These are phyloP conservation scores for Germaria angustata DNA, from an alignment of 2,888 invertebrate species.

Conservation along the genomic window DNA sequence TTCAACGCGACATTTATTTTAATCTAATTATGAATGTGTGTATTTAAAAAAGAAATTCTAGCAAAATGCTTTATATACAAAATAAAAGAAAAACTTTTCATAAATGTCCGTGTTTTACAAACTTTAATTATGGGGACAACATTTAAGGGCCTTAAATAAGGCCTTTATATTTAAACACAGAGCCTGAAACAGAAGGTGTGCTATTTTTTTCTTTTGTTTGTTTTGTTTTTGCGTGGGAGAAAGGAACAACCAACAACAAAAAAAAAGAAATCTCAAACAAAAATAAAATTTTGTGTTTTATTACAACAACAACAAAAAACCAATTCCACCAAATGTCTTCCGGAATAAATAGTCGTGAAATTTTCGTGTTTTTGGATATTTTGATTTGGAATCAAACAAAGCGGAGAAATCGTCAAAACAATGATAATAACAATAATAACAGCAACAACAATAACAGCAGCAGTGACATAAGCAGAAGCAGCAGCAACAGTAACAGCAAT, in stretches of 20 bases:
- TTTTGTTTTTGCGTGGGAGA: conserved; percentile 35
- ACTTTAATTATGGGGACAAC: conserved; percentile 33
- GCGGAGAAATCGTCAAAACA: conserved; percentile 78
- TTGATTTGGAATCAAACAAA: conserved; percentile 78
- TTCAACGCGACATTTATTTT: conserved; percentile 8
- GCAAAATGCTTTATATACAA: conserved; percentile 39
- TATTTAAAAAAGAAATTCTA: neutral
- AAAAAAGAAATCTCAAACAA: conserved; percentile 24
- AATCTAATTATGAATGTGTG: neutral
- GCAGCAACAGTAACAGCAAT: conserved; percentile 26
- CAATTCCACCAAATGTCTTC: conserved; percentile 78
- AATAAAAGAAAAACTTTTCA: conserved; percentile 41
- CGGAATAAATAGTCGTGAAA: conserved; percentile 79
- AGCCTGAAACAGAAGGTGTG: neutral
- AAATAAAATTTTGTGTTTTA: conserved; percentile 36
- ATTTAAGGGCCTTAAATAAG: conserved; percentile 38
- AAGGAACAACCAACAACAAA: conserved; percentile 9
- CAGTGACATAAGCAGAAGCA: conserved; percentile 14
- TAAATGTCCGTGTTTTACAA: neutral
- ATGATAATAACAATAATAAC: conserved; percentile 69
- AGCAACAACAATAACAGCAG: conserved; percentile 44
- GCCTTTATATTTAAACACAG: conserved; percentile 10
- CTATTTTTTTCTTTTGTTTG: conserved; percentile 16
- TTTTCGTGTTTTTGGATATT: conserved; percentile 79
- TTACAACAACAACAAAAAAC: conserved; percentile 41